Conservation (phyloP, 2,888 invertebrate species). For the Lasioglossum pauxillum region DNA sequence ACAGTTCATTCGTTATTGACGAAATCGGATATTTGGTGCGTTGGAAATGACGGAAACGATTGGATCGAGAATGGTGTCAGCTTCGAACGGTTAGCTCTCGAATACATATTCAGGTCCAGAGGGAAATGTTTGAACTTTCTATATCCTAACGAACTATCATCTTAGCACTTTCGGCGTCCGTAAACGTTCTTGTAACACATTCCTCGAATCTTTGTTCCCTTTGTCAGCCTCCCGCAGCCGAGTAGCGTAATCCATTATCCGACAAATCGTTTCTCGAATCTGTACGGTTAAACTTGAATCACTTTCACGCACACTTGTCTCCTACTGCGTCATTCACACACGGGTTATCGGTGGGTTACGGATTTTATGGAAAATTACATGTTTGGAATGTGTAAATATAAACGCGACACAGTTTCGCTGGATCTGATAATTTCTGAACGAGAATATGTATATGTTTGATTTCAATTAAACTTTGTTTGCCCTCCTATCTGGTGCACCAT, state of each 20-base stretch:
- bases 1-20: background rate
- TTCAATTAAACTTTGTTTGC: background rate
- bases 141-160: background rate
- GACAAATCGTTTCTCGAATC: background rate
- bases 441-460: background rate
- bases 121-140: background rate
- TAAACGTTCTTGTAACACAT: background rate
- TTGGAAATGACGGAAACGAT: background rate
- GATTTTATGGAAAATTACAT: background rate
- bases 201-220: background rate
- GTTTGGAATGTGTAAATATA: background rate
- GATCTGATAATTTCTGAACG: background rate
- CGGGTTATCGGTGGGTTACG: background rate
- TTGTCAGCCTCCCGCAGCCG: background rate
- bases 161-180: background rate
- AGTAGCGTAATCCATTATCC: background rate
- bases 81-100: background rate
- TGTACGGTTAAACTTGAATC: background rate
- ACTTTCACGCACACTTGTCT: background rate
- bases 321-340: background rate
- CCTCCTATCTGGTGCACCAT: background rate
- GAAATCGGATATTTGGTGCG: background rate
- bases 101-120: background rate
- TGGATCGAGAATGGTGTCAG: background rate
- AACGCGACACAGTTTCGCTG: background rate